Evolutionary conservation across 2,797 vertebrate genomes (phyloP).

Genomic region (Sarcoramphus papa): DNA sequence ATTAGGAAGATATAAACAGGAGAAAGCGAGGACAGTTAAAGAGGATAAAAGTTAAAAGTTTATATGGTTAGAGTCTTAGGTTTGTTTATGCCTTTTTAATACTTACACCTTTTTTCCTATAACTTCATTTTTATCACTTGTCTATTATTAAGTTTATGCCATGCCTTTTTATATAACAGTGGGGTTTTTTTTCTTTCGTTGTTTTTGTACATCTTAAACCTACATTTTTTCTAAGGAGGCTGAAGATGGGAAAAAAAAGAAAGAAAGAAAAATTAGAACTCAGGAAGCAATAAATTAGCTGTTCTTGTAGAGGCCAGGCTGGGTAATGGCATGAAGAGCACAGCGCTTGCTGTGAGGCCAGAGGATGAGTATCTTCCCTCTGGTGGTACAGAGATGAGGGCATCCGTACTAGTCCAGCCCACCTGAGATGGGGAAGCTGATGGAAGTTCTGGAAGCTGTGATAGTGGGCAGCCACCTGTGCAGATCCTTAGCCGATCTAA

Average conservation of each 20-base stretch:
- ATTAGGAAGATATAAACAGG: neutral
- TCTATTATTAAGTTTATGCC: neutral
- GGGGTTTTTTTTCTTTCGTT: neutral
- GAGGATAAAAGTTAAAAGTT: neutral
- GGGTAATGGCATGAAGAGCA: neutral
- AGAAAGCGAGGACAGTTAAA: neutral
- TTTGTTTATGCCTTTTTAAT: neutral
- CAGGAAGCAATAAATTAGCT: conserved; percentile 35
- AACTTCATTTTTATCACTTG: neutral
- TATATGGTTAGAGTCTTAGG: neutral
- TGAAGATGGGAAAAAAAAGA: neutral
- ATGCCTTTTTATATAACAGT: neutral
- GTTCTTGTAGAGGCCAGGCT: neutral
- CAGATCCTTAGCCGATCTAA: neutral
- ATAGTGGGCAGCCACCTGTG: neutral
- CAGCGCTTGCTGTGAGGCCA: neutral
- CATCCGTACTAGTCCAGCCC: neutral
- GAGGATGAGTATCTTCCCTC: neutral
- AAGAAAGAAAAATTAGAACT: neutral
- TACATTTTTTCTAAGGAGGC: neutral
- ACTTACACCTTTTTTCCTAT: neutral
- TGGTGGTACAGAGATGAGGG: accelerated
- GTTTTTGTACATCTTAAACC: neutral
- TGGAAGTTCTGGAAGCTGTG: neutral
- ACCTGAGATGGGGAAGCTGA: neutral